phyloP scores from a whole-genome alignment of 2,888 invertebrate species.

The Xestoiulus laeticollis region DNA sequence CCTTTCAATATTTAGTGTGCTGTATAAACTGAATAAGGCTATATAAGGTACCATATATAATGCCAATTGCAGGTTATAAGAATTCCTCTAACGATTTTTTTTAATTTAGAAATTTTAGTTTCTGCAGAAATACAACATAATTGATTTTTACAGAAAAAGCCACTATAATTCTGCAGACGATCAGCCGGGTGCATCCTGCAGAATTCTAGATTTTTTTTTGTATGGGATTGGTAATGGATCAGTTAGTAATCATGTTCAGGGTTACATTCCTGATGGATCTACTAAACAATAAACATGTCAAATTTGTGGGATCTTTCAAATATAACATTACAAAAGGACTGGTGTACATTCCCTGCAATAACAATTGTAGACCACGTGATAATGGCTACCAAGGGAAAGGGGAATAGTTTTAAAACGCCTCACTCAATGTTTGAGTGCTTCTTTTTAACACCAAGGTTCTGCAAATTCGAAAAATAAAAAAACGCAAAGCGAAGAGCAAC shows the following conservation, averaged over 20 bases:
- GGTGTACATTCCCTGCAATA: background rate
- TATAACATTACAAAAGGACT: background rate
- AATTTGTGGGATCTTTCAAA: background rate
- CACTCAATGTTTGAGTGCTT: slow-evolving; percentile 11
- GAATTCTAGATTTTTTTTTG: no score
- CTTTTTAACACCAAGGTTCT: slow-evolving; percentile 21
- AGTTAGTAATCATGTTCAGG: background rate
- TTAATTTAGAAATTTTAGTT: no score
- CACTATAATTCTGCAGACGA: no score
- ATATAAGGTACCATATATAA: no score
- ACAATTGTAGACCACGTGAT: background rate
- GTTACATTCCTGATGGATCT: background rate
- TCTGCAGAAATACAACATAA: no score
- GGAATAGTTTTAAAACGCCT: background rate
- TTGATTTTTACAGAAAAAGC: no score
- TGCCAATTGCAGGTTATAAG: no score
- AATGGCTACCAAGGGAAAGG: background rate
- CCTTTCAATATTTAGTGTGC: no score
- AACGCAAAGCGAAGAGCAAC: background rate
- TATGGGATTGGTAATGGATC: background rate
- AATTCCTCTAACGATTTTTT: no score
- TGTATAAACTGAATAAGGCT: no score
- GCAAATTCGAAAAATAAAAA: background rate
- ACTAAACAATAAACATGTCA: background rate
- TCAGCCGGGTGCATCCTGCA: no score